These are phyloP conservation scores for Sisor rabdophorus DNA, from an alignment of 2,113 vertebrate genomes.

Conservation along the genomic window DNA sequence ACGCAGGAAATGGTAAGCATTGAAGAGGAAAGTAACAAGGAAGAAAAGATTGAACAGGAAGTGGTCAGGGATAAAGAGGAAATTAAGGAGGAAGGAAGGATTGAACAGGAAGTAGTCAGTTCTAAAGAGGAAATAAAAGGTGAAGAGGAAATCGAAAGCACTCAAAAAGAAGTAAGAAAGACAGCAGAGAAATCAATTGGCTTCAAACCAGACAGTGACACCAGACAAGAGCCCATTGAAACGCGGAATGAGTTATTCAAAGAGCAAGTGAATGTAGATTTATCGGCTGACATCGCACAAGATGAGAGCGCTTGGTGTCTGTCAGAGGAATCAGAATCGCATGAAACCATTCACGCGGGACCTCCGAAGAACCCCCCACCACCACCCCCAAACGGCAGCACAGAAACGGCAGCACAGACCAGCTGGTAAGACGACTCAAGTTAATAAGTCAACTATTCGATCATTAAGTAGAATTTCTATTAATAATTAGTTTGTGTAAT, in stretches of 20 bases:
- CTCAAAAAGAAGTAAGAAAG: neutral
- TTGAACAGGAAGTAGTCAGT: neutral
- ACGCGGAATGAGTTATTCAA: neutral
- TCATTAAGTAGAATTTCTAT: neutral
- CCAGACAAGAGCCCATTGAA: neutral
- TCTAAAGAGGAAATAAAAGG: neutral
- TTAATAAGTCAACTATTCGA: too few species aligned
- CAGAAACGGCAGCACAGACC: conserved; percentile 3
- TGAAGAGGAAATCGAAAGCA: conserved; percentile 9
- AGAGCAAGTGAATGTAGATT: conserved; percentile 2
- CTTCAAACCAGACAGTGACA: neutral
- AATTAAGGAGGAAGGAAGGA: neutral
- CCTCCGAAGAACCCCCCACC: conserved; percentile 68
- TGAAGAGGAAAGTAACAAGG: neutral
- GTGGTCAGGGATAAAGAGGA: neutral
- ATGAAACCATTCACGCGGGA: conserved; percentile 36
- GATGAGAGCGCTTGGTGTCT: neutral
- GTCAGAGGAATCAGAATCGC: conserved; percentile 7
- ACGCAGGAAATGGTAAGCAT: neutral
- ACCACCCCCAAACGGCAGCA: conserved; percentile 48
- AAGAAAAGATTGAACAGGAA: neutral
- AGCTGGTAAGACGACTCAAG: conserved; percentile 13
- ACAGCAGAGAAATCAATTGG: neutral
- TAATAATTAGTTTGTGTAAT: neutral
- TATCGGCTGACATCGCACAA: conserved; percentile 6